phyloP scores from a whole-genome alignment of 2,888 invertebrate species.

The Theodoxus fluviatilis region DNA sequence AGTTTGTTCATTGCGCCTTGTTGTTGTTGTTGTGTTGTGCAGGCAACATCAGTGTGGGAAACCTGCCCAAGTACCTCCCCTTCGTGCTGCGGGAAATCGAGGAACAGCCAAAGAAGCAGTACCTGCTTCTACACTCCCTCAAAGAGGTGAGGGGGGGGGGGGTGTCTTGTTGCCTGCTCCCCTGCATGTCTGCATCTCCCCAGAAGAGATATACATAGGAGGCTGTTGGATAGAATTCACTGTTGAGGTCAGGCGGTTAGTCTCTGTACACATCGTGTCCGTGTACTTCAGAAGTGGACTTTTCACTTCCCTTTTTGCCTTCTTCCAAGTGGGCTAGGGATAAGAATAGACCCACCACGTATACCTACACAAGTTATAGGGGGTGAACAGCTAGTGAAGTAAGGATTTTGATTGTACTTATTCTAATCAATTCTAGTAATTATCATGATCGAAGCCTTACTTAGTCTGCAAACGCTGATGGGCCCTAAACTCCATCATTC shows the following conservation, averaged over 20 bases:
- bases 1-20: background rate
- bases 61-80: slow-evolving; percentile 89
- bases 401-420: too few species aligned
- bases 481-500: too few species aligned
- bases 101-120: slow-evolving; percentile 91
- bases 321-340: too few species aligned
- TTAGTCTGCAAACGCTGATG: too few species aligned
- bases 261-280: background rate
- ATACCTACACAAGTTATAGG: too few species aligned
- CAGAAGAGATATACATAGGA: background rate
- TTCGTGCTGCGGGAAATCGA: slow-evolving; percentile 93
- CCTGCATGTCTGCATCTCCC: background rate
- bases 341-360: too few species aligned
- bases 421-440: too few species aligned
- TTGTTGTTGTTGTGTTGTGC: slow-evolving; percentile 32
- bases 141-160: slow-evolving; percentile 79
- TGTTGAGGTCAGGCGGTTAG: background rate
- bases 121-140: slow-evolving; percentile 92
- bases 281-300: background rate
- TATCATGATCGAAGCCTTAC: too few species aligned
- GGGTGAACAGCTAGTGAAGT: too few species aligned
- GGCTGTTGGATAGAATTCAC: background rate
- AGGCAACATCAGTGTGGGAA: slow-evolving; percentile 93
- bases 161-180: background rate
- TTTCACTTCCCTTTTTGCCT: too few species aligned